Percentiles rank a stretch among this genome's conserved stretches.
Evolutionary conservation across 2,797 vertebrate genomes (phyloP).

Genomic region (Protosalanx chinensis): DNA sequence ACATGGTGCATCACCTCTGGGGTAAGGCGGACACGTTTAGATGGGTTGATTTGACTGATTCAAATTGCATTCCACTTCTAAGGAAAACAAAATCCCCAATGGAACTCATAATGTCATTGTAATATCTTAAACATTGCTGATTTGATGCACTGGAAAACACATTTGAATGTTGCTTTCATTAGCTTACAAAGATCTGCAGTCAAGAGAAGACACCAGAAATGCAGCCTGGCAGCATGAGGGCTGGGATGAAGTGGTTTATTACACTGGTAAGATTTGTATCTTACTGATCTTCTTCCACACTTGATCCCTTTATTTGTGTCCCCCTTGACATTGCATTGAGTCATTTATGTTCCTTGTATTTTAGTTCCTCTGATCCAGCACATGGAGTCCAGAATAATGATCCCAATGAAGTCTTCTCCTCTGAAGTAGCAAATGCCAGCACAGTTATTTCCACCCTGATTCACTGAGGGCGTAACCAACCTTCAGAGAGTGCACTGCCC

Average conservation of each 20-base stretch:
- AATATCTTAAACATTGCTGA: not conserved
- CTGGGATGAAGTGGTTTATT: slow-evolving; percentile 95
- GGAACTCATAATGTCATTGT: too few relatives aligned
- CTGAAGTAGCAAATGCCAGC: slow-evolving; percentile 58
- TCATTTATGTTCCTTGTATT: not conserved
- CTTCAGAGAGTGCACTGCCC: slow-evolving; percentile 52
- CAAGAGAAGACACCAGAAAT: slow-evolving; percentile 89
- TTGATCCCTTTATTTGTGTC: not conserved
- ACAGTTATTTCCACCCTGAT: slow-evolving; percentile 32
- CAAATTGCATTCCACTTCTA: too few relatives aligned
- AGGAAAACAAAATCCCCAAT: too few relatives aligned
- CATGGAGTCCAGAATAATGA: slow-evolving; percentile 80
- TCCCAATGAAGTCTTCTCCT: slow-evolving; percentile 73
- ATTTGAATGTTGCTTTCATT: slow-evolving; percentile 2
- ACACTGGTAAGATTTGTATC: slow-evolving; percentile 79
- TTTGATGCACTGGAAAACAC: not conserved
- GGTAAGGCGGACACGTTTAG: slow-evolving; percentile 64
- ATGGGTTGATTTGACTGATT: too few relatives aligned
- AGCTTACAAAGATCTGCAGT: slow-evolving; percentile 96
- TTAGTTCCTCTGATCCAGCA: slow-evolving; percentile 78
- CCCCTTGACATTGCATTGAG: not conserved
- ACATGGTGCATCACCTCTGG: slow-evolving; percentile 94
- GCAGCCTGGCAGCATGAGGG: slow-evolving; percentile 92
- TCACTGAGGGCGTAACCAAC: slow-evolving; percentile 33
- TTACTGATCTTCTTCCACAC: not conserved